Base-by-base conservation (phyloP, 23 tunicate genomes). In the Halocynthia aurantium region DNA sequence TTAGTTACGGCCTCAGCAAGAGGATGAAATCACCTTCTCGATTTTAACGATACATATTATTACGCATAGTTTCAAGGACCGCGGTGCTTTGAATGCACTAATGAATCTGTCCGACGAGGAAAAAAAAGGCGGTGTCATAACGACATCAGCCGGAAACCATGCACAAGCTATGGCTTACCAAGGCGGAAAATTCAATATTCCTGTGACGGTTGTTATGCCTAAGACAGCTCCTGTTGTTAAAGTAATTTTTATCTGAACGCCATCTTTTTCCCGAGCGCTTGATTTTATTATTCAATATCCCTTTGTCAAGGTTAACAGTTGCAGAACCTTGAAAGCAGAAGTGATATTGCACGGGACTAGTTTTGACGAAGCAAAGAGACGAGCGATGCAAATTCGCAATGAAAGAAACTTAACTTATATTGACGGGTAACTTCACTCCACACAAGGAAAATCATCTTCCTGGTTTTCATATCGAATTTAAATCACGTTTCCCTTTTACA, bases 141-240 rank as follows among this genome's bases (percentile, higher is more conserved):
- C 99, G 8, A 90, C 99, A 10, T 96, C 99, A 22, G 99, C 99
- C 55, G 99, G 99, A 53, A 96, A 96, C 76, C 99, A 96, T 62
- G 96, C 99, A 7, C 99, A 96, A 90, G 96, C 99, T 6, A 78
- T 90, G 64, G 96, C 96, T 53, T 83, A 87, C 53, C 99, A 96
- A 55, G 96, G 93, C 7, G 73, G 94, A 50, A 83, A 89, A 63
- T 55, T 96, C 51, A 81, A 81, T 52, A 77, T 96, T 20, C 88
- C 93, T 7, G 99, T 90, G 6, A 96, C 99, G 50, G 99, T 96
- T 19, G 87, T 92, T 20, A 96, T 96, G 99, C 99, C 99, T 5
- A 64, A 53, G 10, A 89, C 88, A 80, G 99, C 99, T 49, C 99
- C 99, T 20, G 70, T 84, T 50, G 96, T 96, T 17, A 96, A 96